These are phyloP conservation scores for Tethea ocularis DNA, from an alignment of 2,888 invertebrate species.

Conservation along the genomic window DNA sequence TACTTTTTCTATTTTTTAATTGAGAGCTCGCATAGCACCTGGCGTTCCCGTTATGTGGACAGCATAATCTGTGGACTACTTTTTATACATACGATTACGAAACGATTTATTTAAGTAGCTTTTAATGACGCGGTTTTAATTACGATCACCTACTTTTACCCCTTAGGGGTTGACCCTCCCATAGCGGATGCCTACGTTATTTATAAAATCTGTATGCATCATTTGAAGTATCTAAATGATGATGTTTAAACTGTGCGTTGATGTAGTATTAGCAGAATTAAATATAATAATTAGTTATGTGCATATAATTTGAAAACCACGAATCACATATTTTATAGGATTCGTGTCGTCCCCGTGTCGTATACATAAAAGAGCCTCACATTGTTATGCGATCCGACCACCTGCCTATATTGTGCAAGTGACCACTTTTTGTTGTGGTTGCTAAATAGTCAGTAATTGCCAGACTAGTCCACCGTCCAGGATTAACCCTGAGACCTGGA, in stretches of 20 bases:
- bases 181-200: no score
- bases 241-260: no score
- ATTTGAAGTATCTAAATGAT: no score
- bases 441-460: slow-evolving; percentile 7
- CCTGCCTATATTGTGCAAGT: slow-evolving; percentile 30
- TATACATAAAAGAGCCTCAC: neutral
- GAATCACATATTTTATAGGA: no score
- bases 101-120: neutral
- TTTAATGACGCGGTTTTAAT: no score
- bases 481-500: slow-evolving; percentile 3
- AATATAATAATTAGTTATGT: no score
- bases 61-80: slow-evolving; percentile 39
- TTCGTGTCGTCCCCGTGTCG: neutral
- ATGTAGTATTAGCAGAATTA: no score
- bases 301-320: no score
- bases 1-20: slow-evolving; percentile 41
- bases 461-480: neutral
- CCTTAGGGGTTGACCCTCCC: no score
- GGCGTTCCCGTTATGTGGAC: slow-evolving; percentile 46
- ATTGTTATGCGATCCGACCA: slow-evolving; percentile 23
- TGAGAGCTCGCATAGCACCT: slow-evolving; percentile 48
- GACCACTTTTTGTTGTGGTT: neutral
- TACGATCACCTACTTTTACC: no score
- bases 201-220: no score
- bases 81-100: slow-evolving; percentile 30